phyloP scores from a whole-genome alignment of 1,140 invertebrate genomes.

The Tenebrio molitor region DNA sequence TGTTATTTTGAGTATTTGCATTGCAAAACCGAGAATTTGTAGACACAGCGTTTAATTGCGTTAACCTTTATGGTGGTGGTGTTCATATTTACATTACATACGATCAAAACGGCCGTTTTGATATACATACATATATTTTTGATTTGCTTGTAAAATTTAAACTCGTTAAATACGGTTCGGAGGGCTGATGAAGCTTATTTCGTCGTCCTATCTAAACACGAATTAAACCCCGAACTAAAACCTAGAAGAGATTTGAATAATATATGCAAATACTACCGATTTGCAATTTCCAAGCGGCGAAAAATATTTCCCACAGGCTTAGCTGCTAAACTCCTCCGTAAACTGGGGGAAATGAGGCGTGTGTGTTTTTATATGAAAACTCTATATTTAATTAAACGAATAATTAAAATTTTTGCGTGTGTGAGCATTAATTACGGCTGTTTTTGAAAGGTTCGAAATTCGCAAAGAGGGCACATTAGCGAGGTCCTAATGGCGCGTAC shows the following conservation, averaged over 20 bases:
- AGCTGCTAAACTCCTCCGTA: neutral
- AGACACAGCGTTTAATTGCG: too few species aligned
- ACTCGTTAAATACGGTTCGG: slow-evolving; percentile 1
- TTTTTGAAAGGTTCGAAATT: neutral
- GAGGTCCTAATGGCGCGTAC: neutral
- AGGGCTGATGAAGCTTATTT: slow-evolving; percentile 15
- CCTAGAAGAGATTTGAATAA: slow-evolving; percentile 27
- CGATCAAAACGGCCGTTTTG: slow-evolving; percentile 13
- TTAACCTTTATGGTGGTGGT: too few species aligned
- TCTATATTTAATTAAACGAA: too few species aligned
- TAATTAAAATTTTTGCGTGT: too few species aligned
- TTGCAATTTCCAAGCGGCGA: neutral
- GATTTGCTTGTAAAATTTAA: neutral
- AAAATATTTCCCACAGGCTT: neutral
- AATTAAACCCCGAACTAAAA: slow-evolving; percentile 11
- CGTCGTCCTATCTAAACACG: slow-evolving; percentile 17
- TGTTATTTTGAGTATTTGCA: too few species aligned
- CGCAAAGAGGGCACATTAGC: neutral
- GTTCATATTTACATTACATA: too few species aligned
- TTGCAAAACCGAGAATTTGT: too few species aligned
- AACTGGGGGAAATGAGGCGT: neutral
- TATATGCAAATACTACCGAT: slow-evolving; percentile 1
- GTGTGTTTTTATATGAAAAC: too few species aligned
- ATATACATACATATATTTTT: neutral
- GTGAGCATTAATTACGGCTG: too few species aligned